Percentiles rank a stretch among this genome's conserved stretches.
Conservation (phyloP, 2,888 invertebrate genomes). For the Leucania comma region DNA sequence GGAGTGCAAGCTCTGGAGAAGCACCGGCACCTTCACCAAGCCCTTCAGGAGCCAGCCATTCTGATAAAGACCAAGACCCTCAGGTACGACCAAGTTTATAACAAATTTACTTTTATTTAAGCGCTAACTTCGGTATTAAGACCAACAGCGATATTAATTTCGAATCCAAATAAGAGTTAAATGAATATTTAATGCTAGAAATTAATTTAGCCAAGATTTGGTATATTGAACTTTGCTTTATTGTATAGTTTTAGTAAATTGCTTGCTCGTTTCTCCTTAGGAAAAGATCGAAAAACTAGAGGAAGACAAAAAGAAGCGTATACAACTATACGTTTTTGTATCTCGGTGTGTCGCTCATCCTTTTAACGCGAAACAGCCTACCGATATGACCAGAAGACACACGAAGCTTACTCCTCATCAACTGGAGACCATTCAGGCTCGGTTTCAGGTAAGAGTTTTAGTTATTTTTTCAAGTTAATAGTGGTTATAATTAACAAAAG, state of each 20-base stretch:
- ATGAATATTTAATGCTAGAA: conserved; percentile 1
- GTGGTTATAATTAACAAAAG: background rate
- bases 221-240: background rate
- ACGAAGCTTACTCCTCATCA: conserved; percentile 99
- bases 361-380: conserved; percentile 99
- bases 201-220: conserved; percentile 6
- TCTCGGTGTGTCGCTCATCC: conserved; percentile 99
- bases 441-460: conserved; percentile 95
- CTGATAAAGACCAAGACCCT: conserved; percentile 96
- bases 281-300: conserved; percentile 99
- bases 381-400: conserved; percentile 99
- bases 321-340: conserved; percentile 99
- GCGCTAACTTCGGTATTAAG: background rate
- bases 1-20: conserved; percentile 87
- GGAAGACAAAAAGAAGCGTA: conserved; percentile 97
- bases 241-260: conserved; percentile 20
- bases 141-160: conserved; percentile 28
- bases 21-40: conserved; percentile 92
- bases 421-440: conserved; percentile 97
- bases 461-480: too few relatives aligned
- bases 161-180: conserved; percentile 14
- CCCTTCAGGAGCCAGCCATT: conserved; percentile 97
- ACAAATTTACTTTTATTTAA: conserved; percentile 2
- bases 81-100: conserved; percentile 88
- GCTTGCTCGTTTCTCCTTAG: conserved; percentile 77